Evolutionary conservation across 2,888 invertebrate genomes (phyloP).

Genomic region (Drosophila pegasa): DNA sequence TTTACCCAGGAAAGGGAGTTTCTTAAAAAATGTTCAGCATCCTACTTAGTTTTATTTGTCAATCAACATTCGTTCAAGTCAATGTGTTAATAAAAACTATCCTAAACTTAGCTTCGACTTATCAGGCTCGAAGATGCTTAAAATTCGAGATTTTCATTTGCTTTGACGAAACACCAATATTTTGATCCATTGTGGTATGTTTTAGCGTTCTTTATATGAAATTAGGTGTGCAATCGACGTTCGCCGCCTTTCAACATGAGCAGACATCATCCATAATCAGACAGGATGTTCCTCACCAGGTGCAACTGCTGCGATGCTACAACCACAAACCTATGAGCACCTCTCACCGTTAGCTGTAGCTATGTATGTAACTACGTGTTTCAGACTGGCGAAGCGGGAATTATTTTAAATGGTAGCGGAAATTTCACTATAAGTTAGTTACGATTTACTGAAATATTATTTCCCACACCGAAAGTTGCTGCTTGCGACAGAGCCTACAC

Average conservation of each 20-base stretch:
- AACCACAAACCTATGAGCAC: conserved; percentile 4
- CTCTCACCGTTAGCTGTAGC: conserved; percentile 4
- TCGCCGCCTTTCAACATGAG: conserved; percentile 53
- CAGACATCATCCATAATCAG: conserved; percentile 53
- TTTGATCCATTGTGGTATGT: conserved; percentile 17
- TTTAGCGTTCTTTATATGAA: conserved; percentile 41
- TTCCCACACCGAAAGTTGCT: conserved; percentile 61
- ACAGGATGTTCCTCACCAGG: conserved; percentile 57
- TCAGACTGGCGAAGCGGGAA: conserved; percentile 69
- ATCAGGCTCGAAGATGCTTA: too few relatives aligned
- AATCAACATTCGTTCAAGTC: too few relatives aligned
- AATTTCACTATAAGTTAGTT: conserved; percentile 74
- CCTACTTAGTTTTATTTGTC: too few relatives aligned
- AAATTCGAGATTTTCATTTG: background rate
- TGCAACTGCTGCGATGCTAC: conserved; percentile 34
- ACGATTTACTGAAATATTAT: conserved; percentile 78
- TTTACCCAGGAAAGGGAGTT: too few relatives aligned
- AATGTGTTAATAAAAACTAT: too few relatives aligned
- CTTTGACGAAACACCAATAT: background rate
- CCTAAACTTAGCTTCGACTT: too few relatives aligned
- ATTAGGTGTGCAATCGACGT: conserved; percentile 61
- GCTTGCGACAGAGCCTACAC: background rate
- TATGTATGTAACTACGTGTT: conserved; percentile 41
- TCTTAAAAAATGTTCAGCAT: too few relatives aligned
- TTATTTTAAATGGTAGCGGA: conserved; percentile 77